phyloP scores from a whole-genome alignment of 2,797 vertebrate species.

The Paguma larvata region DNA sequence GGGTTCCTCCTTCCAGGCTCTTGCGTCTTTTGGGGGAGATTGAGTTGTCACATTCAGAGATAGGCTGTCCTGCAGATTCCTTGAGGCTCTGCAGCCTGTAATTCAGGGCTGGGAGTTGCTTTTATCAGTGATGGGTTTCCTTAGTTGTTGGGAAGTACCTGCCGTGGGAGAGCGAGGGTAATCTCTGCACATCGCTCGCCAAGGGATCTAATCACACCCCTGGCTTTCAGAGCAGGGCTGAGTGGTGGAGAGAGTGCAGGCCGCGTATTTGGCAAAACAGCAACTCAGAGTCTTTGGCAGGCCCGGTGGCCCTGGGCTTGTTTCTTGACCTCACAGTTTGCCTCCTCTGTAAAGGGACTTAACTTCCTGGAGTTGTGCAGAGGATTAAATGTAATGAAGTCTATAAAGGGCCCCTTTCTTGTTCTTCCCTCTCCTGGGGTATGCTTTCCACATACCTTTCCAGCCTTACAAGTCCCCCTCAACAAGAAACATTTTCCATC shows the following conservation, averaged over 20 bases:
- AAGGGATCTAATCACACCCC: neutral
- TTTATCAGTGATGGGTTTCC: constrained; percentile 56
- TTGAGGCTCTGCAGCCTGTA: neutral
- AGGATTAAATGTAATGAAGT: neutral
- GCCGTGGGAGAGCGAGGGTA: neutral
- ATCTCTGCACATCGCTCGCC: neutral
- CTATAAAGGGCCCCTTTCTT: constrained; percentile 41
- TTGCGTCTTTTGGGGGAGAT: constrained; percentile 52
- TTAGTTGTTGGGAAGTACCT: neutral
- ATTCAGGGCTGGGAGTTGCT: constrained; percentile 53
- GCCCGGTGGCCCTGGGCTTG: neutral
- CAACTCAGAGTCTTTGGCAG: neutral
- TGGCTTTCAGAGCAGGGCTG: neutral
- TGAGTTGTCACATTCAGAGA: constrained; percentile 31
- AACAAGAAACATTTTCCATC: neutral
- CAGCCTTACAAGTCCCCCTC: neutral
- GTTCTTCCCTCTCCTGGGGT: neutral
- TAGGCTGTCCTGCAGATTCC: constrained; percentile 5
- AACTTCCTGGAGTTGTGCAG: constrained; percentile 5
- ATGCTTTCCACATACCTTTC: neutral
- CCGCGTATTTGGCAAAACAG: neutral
- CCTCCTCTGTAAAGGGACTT: constrained; percentile 20
- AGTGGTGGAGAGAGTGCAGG: neutral
- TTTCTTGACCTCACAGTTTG: constrained; percentile 12
- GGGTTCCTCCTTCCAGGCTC: neutral